Evolutionary conservation across 2,113 vertebrate species (phyloP), one percentile per base, ranked within the genome.

Genomic region (Rhinoderma darwinii): DNA sequence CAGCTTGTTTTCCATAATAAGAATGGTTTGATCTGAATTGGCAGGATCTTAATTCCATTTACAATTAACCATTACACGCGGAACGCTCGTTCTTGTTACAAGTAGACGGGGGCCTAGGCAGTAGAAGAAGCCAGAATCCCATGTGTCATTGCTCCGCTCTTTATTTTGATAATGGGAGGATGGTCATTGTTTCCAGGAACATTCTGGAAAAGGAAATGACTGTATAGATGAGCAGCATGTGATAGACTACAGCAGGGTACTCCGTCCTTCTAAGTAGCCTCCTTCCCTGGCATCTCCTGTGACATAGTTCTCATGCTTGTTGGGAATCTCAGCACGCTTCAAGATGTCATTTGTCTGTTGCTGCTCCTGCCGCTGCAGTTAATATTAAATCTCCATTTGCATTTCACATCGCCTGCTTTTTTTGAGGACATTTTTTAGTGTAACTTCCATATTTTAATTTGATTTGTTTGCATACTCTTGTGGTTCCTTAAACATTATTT

Each of bases 91-190:
- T 32, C 30, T 30, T 30, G 10, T 66, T 82, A 8, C 27, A 32
- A 66, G 37, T 27, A 50, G 41, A 32, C n/a, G 9, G 43, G 22
- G 56, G 54, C 56, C 73, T 59, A 78, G 20, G 27, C 59, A 63
- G 25, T 18, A 44, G 25, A 30, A 84, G 20, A n/a, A 32, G 74
- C 14, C 56, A 68, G 72, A 27, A 61, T 76, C 50, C 72, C 14
- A 25, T 76, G 83, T 85, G 84, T 78, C 74, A 63, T 47, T 78
- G 73, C 54, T 85, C 39, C 59, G 5, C 17, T 56, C 66, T 75
- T 41, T 39, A n/a, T 63, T 56, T 41, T 41, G 41, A 56, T 37
- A 54, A 81, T 47, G 43, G 84, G 37, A 84, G 83, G 84, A 78
- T 78, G 74, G 56, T 17, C 37, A 30, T 39, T 11, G 84, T 66